These are phyloP conservation scores for Dasypolia templi DNA, from an alignment of 2,888 invertebrate genomes.

Conservation along the genomic window DNA sequence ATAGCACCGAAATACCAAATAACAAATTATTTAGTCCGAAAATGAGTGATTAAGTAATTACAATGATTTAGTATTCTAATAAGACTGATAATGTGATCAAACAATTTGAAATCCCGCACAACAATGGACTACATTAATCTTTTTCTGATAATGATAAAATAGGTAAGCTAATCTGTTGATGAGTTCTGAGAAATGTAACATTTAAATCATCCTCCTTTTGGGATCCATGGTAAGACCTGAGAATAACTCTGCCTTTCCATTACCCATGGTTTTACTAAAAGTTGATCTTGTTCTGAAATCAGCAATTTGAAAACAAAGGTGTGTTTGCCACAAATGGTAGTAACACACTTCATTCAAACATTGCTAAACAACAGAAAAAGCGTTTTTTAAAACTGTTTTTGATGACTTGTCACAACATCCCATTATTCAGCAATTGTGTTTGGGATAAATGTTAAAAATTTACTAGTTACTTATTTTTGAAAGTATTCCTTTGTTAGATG, in stretches of 20 bases:
- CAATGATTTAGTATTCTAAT: too few relatives aligned
- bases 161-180: too few relatives aligned
- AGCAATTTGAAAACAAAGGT: neutral
- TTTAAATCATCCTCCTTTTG: neutral
- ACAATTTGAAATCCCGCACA: too few relatives aligned
- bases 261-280: too few relatives aligned
- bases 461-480: neutral
- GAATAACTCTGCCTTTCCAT: neutral
- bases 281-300: neutral
- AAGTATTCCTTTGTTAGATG: conserved; percentile 20
- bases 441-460: neutral
- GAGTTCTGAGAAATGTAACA: too few relatives aligned
- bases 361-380: neutral
- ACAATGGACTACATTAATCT: too few relatives aligned
- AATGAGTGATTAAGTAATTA: too few relatives aligned
- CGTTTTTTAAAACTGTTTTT: neutral
- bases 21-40: too few relatives aligned
- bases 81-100: too few relatives aligned
- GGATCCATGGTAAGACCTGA: too few relatives aligned
- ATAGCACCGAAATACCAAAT: too few relatives aligned
- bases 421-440: neutral
- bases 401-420: neutral
- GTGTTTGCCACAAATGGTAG: neutral
- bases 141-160: too few relatives aligned
- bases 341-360: neutral